Conservation (phyloP, 92 coral and sea anemone species). For the Phenganax subtilis region DNA sequence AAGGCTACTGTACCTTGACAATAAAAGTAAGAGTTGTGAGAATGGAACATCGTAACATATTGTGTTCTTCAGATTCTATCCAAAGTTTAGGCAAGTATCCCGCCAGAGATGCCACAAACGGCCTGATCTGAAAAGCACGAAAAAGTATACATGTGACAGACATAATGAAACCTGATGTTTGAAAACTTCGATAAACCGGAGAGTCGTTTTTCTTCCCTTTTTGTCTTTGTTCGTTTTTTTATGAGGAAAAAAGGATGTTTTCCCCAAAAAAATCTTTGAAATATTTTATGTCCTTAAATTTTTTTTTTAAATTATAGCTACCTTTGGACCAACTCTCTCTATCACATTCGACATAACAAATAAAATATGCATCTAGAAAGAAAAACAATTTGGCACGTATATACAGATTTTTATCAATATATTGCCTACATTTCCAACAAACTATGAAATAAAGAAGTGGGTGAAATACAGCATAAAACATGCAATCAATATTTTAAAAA, state of each 20-base stretch:
- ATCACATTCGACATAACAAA: slow-evolving; percentile 81
- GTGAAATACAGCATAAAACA: neutral
- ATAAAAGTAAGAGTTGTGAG: slow-evolving; percentile 74
- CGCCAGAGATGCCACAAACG: slow-evolving; percentile 62
- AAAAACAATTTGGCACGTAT: neutral
- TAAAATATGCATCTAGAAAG: slow-evolving; percentile 80
- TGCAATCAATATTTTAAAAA: too few species aligned
- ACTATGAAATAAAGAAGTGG: neutral
- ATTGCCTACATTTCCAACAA: neutral
- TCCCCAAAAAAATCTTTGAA: too few species aligned
- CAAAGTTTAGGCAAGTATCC: slow-evolving; percentile 86
- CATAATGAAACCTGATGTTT: too few species aligned
- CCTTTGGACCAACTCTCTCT: slow-evolving; percentile 80
- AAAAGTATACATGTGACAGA: too few species aligned
- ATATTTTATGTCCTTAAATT: neutral
- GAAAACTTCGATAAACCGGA: too few species aligned
- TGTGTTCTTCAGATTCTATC: slow-evolving; percentile 91
- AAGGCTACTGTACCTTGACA: slow-evolving; percentile 61
- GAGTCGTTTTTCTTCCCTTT: too few species aligned
- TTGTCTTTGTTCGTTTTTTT: too few species aligned
- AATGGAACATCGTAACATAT: slow-evolving; percentile 90
- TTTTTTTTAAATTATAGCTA: slow-evolving; percentile 47
- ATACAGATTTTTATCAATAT: neutral
- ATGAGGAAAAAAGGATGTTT: too few species aligned
- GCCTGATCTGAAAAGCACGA: slow-evolving; percentile 54